Evolutionary conservation across 2,888 invertebrate genomes (phyloP), one percentile per base, ranked within the genome.

Genomic region (Tipula helvola): DNA sequence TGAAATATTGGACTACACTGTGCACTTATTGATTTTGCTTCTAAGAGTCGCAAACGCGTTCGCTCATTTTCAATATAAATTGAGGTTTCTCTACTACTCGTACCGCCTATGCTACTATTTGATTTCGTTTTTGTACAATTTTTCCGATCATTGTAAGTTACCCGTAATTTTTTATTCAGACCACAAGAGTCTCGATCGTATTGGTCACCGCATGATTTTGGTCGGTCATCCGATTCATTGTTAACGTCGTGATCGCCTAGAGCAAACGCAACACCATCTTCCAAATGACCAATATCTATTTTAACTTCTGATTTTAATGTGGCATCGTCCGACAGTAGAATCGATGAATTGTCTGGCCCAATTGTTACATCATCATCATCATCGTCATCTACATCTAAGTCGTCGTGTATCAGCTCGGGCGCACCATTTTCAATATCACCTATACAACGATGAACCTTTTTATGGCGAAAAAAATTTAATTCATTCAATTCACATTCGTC

Each of bases 21-120:
- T 44, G 91, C 91, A 88, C 91, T 91, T 87, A 91, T 91, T 86
- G 91, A 91, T 88, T 91, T 91, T 36, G 92, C 91, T 88, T 91
- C 91, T 86, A 91, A 88, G 36, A 91, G 89, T 47, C 91, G 90
- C 87, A 91, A 88, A 16, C 90, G 89, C 16, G 89, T 39, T 16
- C 39, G 36, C 41, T 84, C 84, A 39, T 84, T 84, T 39, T 84
- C 84, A n/a, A 84, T 39, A 84, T 84, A 84, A 39, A 39, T 36
- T 39, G 41, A 84, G 4, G 84, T 39, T 39, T 84, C 84, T 84
- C 39, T 84, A 8, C 84, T 84, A 39, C 39, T 41, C 16, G 36
- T 84, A 84, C 84, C 71, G 10, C 71, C 71, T 71, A 71, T 71
- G 71, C 71, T 71, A 71, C 28, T 71, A 71, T 71, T 18, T 12